Percentiles rank a stretch among this genome's conserved stretches.
Evolutionary conservation across 1,140 invertebrate species (phyloP).

Genomic region (Ruditapes philippinarum): DNA sequence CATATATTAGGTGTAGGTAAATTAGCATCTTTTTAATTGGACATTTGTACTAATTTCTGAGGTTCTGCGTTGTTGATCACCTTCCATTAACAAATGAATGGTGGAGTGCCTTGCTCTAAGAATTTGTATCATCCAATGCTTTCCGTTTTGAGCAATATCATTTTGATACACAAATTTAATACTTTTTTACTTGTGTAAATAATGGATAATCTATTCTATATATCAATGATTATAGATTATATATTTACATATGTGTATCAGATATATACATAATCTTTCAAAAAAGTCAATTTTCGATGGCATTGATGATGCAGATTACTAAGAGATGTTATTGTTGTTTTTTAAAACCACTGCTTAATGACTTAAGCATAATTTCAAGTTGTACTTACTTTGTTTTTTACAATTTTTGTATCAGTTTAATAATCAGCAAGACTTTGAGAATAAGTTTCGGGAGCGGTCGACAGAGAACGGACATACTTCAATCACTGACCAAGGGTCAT

Average conservation of each 20-base stretch:
- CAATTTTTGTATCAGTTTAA: slow-evolving; percentile 79
- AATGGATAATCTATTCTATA: no score
- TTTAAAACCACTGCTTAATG: slow-evolving; percentile 15
- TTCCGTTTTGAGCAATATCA: no score
- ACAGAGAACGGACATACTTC: slow-evolving; percentile 7
- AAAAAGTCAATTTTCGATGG: no score
- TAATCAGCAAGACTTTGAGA: slow-evolving; percentile 66
- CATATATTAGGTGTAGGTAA: neutral
- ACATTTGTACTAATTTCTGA: neutral
- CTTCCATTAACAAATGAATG: neutral
- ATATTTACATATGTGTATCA: no score
- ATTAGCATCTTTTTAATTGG: no score
- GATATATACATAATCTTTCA: no score
- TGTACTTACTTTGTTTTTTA: slow-evolving; percentile 57
- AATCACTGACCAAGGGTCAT: slow-evolving; percentile 36
- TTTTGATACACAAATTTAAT: no score
- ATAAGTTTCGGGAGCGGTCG: neutral
- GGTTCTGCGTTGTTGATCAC: neutral
- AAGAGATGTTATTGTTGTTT: neutral
- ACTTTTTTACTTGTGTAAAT: no score
- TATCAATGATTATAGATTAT: no score
- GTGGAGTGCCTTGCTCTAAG: neutral
- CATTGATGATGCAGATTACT: neutral
- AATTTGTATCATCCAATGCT: neutral
- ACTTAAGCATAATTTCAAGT: neutral